These are phyloP conservation scores for Sylvia atricapilla DNA, from an alignment of 2,113 vertebrate genomes.

Conservation along the genomic window DNA sequence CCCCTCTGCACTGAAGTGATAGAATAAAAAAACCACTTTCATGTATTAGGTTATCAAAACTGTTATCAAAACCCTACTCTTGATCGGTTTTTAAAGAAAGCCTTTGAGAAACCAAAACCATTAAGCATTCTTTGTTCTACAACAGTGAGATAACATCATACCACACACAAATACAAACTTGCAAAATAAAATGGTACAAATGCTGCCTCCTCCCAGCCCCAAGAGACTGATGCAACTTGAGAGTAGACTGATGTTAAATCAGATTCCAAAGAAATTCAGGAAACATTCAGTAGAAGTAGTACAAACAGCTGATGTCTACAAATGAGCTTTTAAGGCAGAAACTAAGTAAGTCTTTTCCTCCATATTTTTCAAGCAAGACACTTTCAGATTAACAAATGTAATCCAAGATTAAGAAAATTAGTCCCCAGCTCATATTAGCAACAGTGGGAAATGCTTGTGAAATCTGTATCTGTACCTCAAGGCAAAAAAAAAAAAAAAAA, in stretches of 20 bases:
- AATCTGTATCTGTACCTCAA: neutral
- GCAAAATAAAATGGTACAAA: neutral
- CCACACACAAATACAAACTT: neutral
- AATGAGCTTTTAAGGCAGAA: neutral
- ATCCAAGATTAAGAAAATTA: neutral
- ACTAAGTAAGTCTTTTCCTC: neutral
- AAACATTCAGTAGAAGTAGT: neutral
- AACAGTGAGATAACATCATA: neutral
- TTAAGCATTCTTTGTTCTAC: neutral
- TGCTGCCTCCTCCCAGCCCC: neutral
- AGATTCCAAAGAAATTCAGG: neutral
- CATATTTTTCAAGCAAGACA: neutral
- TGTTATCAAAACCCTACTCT: neutral
- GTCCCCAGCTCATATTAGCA: neutral
- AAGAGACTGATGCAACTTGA: neutral
- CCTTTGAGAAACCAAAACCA: neutral
- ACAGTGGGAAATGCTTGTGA: neutral
- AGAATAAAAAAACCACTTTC: neutral
- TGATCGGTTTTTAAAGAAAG: neutral
- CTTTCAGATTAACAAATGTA: neutral
- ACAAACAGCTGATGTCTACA: neutral
- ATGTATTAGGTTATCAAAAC: neutral
- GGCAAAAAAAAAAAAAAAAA: neutral
- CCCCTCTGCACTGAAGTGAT: neutral
- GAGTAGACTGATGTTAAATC: neutral